These are phyloP conservation scores for Istiophorus platypterus DNA, from an alignment of 2,113 vertebrate genomes.

Conservation along the genomic window DNA sequence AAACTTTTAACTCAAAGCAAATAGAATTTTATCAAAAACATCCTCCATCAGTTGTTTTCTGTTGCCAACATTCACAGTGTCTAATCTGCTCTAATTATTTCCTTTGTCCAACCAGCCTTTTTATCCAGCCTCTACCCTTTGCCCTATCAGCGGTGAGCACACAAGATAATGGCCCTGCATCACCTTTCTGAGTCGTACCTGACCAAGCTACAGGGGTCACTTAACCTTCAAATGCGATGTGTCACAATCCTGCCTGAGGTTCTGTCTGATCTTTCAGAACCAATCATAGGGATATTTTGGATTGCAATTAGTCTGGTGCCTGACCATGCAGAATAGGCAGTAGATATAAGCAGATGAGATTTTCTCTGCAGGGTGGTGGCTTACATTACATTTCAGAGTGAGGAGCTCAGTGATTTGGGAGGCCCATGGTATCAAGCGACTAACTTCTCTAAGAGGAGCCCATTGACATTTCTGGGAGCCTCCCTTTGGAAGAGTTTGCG, in stretches of 20 bases:
- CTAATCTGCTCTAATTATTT: neutral
- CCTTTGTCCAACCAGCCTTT: neutral
- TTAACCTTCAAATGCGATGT: neutral
- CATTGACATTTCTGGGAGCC: slow-evolving; percentile 38
- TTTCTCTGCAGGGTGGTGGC: slow-evolving; percentile 1
- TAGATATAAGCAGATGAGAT: neutral
- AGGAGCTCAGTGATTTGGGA: slow-evolving; percentile 38
- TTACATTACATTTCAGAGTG: slow-evolving; percentile 41
- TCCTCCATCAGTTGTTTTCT: neutral
- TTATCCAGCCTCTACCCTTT: neutral
- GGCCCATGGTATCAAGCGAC: slow-evolving; percentile 2
- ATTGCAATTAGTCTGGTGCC: neutral
- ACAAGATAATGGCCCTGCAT: neutral
- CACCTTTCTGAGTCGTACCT: slow-evolving; percentile 1
- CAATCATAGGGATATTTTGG: neutral
- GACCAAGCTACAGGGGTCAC: slow-evolving; percentile 14
- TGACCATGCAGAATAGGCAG: neutral
- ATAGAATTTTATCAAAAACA: neutral
- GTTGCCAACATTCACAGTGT: neutral
- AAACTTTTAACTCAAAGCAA: neutral
- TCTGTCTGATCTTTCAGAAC: neutral
- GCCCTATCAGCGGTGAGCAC: neutral
- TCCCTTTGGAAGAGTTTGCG: slow-evolving; percentile 46
- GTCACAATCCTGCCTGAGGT: neutral
- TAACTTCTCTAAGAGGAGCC: slow-evolving; percentile 18